Percentiles rank a stretch among this genome's conserved stretches.
Conservation (phyloP, 2,113 vertebrate species). For the Megaptera novaeangliae region DNA sequence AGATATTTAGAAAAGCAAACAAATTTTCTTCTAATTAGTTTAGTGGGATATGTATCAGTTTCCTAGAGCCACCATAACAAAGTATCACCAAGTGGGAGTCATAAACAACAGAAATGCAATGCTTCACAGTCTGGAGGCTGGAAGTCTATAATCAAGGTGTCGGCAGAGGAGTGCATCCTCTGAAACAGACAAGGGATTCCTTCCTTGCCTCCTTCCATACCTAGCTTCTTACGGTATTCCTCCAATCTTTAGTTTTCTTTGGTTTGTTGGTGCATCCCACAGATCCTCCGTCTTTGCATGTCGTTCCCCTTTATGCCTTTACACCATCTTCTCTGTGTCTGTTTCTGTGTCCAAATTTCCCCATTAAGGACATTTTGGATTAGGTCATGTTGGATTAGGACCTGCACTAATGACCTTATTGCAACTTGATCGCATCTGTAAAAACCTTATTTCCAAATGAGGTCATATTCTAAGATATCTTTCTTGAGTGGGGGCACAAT, state of each 20-base stretch:
- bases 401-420: not conserved
- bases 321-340: no score
- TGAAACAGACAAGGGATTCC: not conserved
- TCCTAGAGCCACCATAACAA: not conserved
- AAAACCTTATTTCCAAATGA: not conserved
- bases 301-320: not conserved
- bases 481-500: not conserved
- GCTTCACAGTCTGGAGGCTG: not conserved
- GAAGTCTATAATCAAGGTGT: not conserved
- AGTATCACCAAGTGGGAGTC: not conserved
- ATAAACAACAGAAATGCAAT: not conserved
- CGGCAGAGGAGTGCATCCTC: no score
- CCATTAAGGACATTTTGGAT: not conserved
- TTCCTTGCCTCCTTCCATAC: not conserved
- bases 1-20: not conserved
- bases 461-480: not conserved
- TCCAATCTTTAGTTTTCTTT: not conserved
- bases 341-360: not conserved
- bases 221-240: not conserved
- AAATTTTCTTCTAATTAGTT: not conserved
- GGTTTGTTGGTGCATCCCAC: not conserved
- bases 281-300: accelerated
- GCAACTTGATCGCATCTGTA: not conserved
- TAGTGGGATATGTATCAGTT: not conserved
- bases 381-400: not conserved